Conservation (phyloP, 1,140 invertebrate species). For the Cepaea nemoralis region DNA sequence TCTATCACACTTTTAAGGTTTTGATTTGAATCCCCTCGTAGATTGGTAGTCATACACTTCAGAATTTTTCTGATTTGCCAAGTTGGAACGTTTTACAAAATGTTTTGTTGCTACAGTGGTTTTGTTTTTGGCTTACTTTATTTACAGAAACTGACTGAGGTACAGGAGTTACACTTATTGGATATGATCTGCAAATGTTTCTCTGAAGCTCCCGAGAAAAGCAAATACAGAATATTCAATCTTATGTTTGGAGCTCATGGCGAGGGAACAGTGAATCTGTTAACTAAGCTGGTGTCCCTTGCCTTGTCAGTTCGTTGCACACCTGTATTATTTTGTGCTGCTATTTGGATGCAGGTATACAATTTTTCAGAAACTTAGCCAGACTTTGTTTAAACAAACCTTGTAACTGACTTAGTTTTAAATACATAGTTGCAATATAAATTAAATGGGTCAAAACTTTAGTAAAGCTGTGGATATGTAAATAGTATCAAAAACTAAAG, state of each 20-base stretch:
- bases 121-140: neutral
- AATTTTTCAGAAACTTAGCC: neutral
- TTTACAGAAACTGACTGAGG: slow-evolving; percentile 59
- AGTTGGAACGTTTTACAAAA: too few relatives aligned
- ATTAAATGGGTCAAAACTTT: too few relatives aligned
- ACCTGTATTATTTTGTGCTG: slow-evolving; percentile 64
- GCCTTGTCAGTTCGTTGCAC: slow-evolving; percentile 61
- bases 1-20: too few relatives aligned
- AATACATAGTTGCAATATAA: too few relatives aligned
- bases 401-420: too few relatives aligned
- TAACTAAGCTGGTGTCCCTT: slow-evolving; percentile 66
- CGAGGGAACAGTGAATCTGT: slow-evolving; percentile 53
- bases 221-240: slow-evolving; percentile 59
- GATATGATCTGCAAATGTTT: slow-evolving; percentile 63
- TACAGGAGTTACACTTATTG: slow-evolving; percentile 63
- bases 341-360: slow-evolving; percentile 67
- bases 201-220: slow-evolving; percentile 55
- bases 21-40: too few relatives aligned
- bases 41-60: too few relatives aligned
- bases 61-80: too few relatives aligned
- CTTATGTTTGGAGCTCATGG: slow-evolving; percentile 64
- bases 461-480: too few relatives aligned
- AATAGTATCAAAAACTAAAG: too few relatives aligned
- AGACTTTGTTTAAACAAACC: neutral
- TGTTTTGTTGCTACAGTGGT: too few relatives aligned